Conservation (phyloP, 1,140 invertebrate genomes). For the Muscidifurax raptorellus region DNA sequence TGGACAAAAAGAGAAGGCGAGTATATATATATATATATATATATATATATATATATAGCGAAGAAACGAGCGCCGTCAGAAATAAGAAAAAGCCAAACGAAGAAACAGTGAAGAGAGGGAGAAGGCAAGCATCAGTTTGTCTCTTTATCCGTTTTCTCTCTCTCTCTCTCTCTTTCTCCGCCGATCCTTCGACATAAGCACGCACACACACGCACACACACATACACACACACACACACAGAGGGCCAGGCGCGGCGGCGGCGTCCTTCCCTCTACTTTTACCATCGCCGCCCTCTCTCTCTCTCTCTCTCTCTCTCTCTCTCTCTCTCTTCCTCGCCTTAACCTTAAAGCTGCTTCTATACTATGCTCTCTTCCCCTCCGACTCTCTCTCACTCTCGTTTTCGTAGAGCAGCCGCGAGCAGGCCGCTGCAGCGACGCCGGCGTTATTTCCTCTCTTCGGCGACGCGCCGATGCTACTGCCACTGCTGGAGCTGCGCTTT, state of each 20-base stretch:
- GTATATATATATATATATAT: too few species aligned
- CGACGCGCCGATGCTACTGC: background rate
- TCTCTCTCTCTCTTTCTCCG: conserved; percentile 23
- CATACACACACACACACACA: background rate
- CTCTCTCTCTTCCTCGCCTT: conserved; percentile 40
- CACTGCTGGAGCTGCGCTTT: background rate
- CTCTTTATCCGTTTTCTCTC: conserved; percentile 46
- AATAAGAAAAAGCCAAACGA: conserved; percentile 15
- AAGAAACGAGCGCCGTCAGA: background rate
- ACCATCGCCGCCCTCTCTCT: background rate
- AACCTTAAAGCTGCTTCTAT: conserved; percentile 46
- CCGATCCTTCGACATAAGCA: conserved; percentile 7
- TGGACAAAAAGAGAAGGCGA: background rate
- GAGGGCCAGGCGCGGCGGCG: background rate
- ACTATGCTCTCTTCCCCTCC: conserved; percentile 29
- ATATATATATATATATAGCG: too few species aligned
- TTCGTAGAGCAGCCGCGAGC: conserved; percentile 39
- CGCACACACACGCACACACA: too few species aligned
- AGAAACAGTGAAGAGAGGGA: conserved; percentile 4
- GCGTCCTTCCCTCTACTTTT: conserved; percentile 40
- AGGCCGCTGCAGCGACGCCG: conserved; percentile 24
- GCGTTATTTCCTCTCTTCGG: conserved; percentile 46
- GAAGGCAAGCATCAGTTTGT: conserved; percentile 38
- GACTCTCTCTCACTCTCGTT: conserved; percentile 45
- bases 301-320: background rate